Evolutionary conservation across 2,888 invertebrate species (phyloP).

Genomic region (Xestia rhomboidea): DNA sequence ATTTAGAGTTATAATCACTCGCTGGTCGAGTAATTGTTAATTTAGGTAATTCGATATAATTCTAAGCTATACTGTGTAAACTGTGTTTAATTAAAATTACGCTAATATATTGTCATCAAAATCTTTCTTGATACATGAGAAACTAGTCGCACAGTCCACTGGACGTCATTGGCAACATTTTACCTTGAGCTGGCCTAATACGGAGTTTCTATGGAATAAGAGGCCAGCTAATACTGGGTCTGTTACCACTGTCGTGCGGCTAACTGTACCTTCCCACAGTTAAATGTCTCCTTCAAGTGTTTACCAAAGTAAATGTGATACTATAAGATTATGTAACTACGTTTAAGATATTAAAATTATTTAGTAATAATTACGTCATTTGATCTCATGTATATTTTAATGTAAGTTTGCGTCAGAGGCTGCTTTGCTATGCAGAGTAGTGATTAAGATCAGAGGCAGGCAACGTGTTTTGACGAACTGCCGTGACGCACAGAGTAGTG

Average conservation of each 20-base stretch:
- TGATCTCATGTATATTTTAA: conserved; percentile 77
- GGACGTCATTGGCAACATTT: background rate
- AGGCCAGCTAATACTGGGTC: background rate
- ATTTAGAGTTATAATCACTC: background rate
- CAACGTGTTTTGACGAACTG: conserved; percentile 24
- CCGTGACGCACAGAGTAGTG: conserved; percentile 56
- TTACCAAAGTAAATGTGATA: conserved; percentile 83
- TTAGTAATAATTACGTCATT: conserved; percentile 63
- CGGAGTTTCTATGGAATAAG: background rate
- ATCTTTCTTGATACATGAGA: background rate
- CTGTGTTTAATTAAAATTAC: background rate
- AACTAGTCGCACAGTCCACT: background rate
- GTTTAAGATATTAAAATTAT: conserved; percentile 65
- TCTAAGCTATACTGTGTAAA: background rate
- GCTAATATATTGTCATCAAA: background rate
- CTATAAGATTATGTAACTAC: conserved; percentile 61
- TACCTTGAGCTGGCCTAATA: background rate
- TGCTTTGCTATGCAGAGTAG: conserved; percentile 19
- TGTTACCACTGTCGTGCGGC: background rate
- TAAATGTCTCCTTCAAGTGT: conserved; percentile 40
- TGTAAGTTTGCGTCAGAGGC: conserved; percentile 39
- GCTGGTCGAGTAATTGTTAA: conserved; percentile 41
- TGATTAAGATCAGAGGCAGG: conserved; percentile 23
- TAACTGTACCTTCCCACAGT: background rate
- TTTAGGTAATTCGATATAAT: conserved; percentile 5